phyloP scores from a whole-genome alignment of 2,113 vertebrate species.

The Tympanuchus pallidicinctus region DNA sequence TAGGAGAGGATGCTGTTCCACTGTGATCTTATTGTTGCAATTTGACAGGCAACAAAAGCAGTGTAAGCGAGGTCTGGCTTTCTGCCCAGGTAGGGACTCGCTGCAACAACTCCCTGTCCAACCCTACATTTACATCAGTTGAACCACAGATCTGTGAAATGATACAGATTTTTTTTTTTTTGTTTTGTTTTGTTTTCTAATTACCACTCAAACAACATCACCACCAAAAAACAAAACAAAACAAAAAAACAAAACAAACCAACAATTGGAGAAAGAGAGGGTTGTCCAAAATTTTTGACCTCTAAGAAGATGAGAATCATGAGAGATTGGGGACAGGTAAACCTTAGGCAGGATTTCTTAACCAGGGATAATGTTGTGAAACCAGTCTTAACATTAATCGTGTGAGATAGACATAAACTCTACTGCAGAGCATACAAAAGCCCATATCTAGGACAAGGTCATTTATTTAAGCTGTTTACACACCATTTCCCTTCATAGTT shows the following conservation, averaged over 20 bases:
- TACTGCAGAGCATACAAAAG: neutral
- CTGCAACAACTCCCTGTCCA: neutral
- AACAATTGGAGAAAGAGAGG: neutral
- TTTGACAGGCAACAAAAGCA: neutral
- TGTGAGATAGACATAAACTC: neutral
- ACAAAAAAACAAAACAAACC: no score
- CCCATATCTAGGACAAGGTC: neutral
- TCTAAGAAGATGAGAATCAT: neutral
- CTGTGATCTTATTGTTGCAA: neutral
- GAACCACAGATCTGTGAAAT: neutral
- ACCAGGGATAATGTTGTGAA: neutral
- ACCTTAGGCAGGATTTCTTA: slow-evolving; percentile 9
- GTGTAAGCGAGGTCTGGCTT: neutral
- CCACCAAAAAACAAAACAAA: no score
- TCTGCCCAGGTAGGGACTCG: neutral
- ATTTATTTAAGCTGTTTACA: neutral
- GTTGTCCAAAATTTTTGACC: neutral
- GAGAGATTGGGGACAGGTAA: neutral
- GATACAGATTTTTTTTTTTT: neutral
- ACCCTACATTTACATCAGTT: neutral
- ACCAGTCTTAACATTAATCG: neutral
- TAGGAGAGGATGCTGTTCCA: neutral
- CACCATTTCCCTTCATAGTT: neutral
- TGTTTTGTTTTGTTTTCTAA: neutral
- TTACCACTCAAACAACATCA: neutral